Percentiles rank a stretch among this genome's conserved stretches.
These are phyloP conservation scores for Lophura nycthemera DNA, from an alignment of 2,113 vertebrate species.

Conservation along the genomic window DNA sequence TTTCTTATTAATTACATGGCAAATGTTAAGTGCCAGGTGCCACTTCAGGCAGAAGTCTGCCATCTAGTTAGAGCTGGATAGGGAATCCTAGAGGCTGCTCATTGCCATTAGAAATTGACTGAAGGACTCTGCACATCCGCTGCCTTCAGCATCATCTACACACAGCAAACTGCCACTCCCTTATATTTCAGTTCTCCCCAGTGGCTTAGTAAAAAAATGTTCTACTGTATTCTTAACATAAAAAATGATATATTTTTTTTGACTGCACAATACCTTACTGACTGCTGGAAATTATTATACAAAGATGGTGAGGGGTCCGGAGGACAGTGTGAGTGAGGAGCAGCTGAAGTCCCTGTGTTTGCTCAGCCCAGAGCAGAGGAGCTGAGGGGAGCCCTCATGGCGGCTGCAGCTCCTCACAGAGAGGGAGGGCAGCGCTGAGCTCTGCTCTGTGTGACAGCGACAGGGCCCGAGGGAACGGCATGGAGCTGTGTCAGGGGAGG, in stretches of 20 bases:
- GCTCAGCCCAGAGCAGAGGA: too few species aligned
- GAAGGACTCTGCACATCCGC: background rate
- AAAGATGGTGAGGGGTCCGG: background rate
- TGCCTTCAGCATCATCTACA: fast-evolving
- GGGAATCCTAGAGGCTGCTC: background rate
- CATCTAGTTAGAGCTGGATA: background rate
- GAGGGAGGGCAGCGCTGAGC: too few species aligned
- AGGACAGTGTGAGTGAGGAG: background rate
- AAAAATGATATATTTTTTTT: background rate
- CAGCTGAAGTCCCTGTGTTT: background rate
- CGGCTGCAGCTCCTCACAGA: too few species aligned
- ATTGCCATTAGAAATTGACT: background rate
- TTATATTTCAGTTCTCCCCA: background rate
- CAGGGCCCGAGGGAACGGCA: too few species aligned
- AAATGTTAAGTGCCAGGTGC: background rate
- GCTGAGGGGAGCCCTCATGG: too few species aligned
- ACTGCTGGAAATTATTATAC: background rate
- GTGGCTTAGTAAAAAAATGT: background rate
- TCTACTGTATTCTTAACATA: background rate
- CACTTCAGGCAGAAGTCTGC: background rate
- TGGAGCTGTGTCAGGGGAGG: too few species aligned
- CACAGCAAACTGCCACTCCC: background rate
- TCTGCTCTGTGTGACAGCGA: too few species aligned
- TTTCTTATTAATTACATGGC: background rate
- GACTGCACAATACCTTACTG: background rate